Percentiles rank a stretch among this genome's conserved stretches.
Conservation (phyloP, 2,797 vertebrate species). For the Paguma larvata region DNA sequence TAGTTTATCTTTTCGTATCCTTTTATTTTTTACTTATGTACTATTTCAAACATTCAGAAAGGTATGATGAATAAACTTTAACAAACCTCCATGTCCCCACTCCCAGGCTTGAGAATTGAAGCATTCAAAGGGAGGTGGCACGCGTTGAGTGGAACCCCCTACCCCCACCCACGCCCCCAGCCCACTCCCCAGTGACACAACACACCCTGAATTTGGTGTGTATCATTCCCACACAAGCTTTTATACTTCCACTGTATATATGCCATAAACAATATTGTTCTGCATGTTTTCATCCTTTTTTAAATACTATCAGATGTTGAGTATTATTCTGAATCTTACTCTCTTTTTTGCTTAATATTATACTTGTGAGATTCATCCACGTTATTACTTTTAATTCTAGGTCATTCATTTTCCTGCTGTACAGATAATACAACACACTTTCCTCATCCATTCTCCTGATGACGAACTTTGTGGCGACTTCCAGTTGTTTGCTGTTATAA, state of each 20-base stretch:
- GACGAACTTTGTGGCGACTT: fast-evolving
- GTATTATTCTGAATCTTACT: not conserved
- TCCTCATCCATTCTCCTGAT: not conserved
- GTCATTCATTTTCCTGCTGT: not conserved
- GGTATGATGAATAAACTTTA: not conserved
- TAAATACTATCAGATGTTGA: not conserved
- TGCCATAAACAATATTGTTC: not conserved
- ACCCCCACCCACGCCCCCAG: too few species aligned
- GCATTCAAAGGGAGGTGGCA: not conserved
- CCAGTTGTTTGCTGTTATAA: fast-evolving
- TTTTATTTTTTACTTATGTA: not conserved
- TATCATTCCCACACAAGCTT: not conserved
- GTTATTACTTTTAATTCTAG: not conserved
- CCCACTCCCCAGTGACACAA: not conserved
- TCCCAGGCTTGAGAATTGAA: not conserved
- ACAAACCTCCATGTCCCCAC: not conserved
- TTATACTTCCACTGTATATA: too few species aligned
- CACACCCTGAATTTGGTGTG: not conserved
- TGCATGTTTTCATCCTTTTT: not conserved
- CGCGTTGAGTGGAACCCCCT: not conserved
- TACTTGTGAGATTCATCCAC: not conserved
- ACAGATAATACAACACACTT: not conserved
- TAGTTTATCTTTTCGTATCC: not conserved
- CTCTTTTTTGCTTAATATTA: not conserved
- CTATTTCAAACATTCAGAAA: not conserved